Percentiles rank a stretch among this genome's conserved stretches.
phyloP scores from a whole-genome alignment of 2,113 vertebrate genomes.

The rabbit (Oryctolagus cuniculus) region mOryCun1.1 NC_091433.1:120771501-120772000 shows the following conservation, averaged over 20 bases:
- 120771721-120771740: no score
- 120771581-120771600: not conserved
- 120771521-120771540: not conserved
- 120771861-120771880: not conserved
- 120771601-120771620: not conserved
- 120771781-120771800: not conserved
- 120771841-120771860: not conserved
- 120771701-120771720: not conserved
- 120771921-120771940: not conserved
- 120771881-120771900: not conserved
- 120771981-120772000: not conserved
- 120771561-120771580: not conserved
- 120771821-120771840: accelerated
- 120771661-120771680: not conserved
- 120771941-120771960: not conserved
- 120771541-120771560: not conserved
- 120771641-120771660: not conserved
- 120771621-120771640: not conserved
- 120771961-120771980: not conserved
- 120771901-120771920: no score
- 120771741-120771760: not conserved
- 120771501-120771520: not conserved
- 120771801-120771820: accelerated
- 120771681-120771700: not conserved
- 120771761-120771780: not conserved